Conservation (phyloP, 2,888 invertebrate genomes). For the Monoplex corrugatus region DNA sequence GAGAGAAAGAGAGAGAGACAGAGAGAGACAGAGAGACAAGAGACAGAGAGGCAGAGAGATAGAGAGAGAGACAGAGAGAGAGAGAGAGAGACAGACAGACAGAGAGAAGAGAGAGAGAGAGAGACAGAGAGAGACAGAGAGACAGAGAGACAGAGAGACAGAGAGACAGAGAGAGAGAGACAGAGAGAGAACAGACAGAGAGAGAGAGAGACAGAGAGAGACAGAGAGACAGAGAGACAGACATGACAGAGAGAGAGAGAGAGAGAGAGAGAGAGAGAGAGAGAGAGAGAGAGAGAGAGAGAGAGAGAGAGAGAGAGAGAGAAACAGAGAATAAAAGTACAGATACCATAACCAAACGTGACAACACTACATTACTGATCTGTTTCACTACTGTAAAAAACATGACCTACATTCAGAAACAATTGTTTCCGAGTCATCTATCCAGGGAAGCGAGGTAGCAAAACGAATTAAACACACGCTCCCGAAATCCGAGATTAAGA, state of each 20-base stretch:
- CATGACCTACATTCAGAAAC: neutral
- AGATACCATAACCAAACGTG: neutral
- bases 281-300: constrained; percentile 3
- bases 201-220: constrained; percentile 21
- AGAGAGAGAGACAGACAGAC: constrained; percentile 2
- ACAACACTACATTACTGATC: too few species aligned
- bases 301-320: constrained; percentile 23
- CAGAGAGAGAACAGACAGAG: constrained; percentile 15
- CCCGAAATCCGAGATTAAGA: too few species aligned
- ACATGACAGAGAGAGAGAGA: neutral
- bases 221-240: constrained; percentile 3
- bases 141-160: constrained; percentile 31
- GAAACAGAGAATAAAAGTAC: neutral
- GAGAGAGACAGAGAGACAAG: neutral
- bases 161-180: constrained; percentile 33
- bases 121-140: constrained; percentile 31
- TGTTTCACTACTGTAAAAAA: too few species aligned
- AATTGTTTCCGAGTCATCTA: neutral
- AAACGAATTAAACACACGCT: too few species aligned
- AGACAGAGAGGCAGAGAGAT: neutral
- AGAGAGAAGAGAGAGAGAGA: constrained; percentile 17
- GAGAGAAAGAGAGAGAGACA: too few species aligned
- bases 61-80: neutral
- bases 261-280: neutral
- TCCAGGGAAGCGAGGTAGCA: too few species aligned